Base-by-base conservation (phyloP, 2,888 invertebrate genomes). In the Cryptocheilus praepositus region DNA sequence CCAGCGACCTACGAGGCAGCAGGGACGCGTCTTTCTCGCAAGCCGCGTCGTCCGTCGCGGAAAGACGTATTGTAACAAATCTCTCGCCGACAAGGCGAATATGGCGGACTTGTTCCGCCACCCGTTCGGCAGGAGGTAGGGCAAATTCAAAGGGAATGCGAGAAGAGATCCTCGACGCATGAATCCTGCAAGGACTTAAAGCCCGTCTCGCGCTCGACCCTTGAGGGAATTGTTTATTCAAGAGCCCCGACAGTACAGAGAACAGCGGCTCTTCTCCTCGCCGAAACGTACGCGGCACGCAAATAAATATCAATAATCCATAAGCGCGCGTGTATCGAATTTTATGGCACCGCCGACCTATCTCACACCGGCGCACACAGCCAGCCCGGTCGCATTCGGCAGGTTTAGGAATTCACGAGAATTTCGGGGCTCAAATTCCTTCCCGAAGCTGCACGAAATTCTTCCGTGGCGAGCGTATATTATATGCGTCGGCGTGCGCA, bases 91-190 rank as follows among this genome's bases (percentile, higher is more conserved):
- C 36, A 7, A 36, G 36, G 8, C 36, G 36, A 36, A 36, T 36
- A 36, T 36, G 36, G 13, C 25, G 36, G 13, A 11, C 36, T 7
- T 11, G 36, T 36, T 36, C 4, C 25, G 25, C 25, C 2, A 5
- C 25, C 25, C 36, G 36, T 36, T 36, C 36, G 36, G 36, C 3
- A 36, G 36, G 36, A 36, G 36, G 36, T 1, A 11, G 49, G 81
- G 71, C 79, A 83, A 83, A 84, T 85, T 86, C 85, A 85, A 86
- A 86, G 84, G 74, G 83, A 86, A 86, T 84, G 76, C 74, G 72
- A 75, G 67, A 77, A 65, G 54, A 56, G 62, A 62, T 75, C 71
- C 74, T 69, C 58, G 73, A 67, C 64, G 69, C 80, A 82, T 81
- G 80, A 83, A 86, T 84, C 77, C 83, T 85, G 81, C 74, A 80